phyloP scores from a whole-genome alignment of 2,888 invertebrate genomes.

The Hydraecia micacea region DNA sequence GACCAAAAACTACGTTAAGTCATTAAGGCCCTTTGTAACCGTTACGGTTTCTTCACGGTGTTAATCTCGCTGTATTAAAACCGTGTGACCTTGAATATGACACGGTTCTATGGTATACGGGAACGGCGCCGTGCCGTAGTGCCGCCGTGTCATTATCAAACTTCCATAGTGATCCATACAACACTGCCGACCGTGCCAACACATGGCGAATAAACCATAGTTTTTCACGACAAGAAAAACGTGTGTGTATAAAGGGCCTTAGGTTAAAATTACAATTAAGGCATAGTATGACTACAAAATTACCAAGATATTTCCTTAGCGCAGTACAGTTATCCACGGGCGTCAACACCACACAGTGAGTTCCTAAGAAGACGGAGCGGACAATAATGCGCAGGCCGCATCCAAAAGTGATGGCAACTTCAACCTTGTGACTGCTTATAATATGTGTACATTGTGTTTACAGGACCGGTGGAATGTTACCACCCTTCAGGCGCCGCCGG shows the following conservation, averaged over 20 bases:
- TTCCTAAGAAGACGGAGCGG: constrained; percentile 57
- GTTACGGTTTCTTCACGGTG: background rate
- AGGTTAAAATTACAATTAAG: background rate
- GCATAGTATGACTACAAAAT: background rate
- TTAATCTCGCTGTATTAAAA: background rate
- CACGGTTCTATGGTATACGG: background rate
- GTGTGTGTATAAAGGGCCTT: background rate
- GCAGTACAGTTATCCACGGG: constrained; percentile 86
- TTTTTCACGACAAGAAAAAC: background rate
- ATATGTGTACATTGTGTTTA: constrained; percentile 39
- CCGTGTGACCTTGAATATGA: no score
- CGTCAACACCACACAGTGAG: constrained; percentile 89
- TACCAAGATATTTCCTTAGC: constrained; percentile 80
- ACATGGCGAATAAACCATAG: background rate
- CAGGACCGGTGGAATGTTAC: constrained; percentile 88
- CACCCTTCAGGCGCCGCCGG: constrained; percentile 81
- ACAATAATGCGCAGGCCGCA: background rate
- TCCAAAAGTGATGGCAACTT: background rate
- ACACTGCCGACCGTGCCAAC: background rate
- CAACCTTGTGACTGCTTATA: constrained; percentile 4
- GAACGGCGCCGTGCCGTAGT: background rate
- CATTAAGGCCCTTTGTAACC: background rate
- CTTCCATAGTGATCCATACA: background rate
- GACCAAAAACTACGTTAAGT: background rate
- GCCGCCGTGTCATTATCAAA: background rate